phyloP scores from a whole-genome alignment of 2,888 invertebrate genomes.

The Steromphala cineraria region DNA sequence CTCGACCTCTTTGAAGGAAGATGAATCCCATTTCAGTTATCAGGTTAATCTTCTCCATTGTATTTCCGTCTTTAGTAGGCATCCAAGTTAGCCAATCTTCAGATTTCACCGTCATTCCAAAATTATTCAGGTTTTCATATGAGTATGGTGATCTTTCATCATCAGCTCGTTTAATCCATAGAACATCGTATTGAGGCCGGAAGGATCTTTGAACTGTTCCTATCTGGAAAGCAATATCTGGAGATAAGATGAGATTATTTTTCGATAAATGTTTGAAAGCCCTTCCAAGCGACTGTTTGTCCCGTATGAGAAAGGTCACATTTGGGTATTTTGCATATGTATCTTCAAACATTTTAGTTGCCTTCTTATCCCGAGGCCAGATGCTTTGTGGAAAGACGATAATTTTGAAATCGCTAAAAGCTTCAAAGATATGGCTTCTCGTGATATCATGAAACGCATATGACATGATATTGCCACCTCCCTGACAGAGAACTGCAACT shows the following conservation, averaged over 20 bases:
- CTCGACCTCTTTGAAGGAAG: slow-evolving; percentile 42
- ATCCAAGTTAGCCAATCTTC: slow-evolving; percentile 32
- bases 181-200: neutral
- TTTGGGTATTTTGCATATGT: slow-evolving; percentile 10
- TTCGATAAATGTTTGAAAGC: neutral
- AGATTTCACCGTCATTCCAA: slow-evolving; percentile 15
- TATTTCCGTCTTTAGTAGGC: slow-evolving; percentile 20
- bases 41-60: slow-evolving; percentile 34
- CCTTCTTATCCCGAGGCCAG: neutral
- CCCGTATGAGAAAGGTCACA: slow-evolving; percentile 16
- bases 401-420: slow-evolving; percentile 8
- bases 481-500: slow-evolving; percentile 5
- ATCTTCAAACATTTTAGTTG: neutral
- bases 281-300: slow-evolving; percentile 11
- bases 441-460: neutral
- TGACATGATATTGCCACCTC: slow-evolving; percentile 20
- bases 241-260: slow-evolving; percentile 17
- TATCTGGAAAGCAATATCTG: slow-evolving; percentile 34
- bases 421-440: neutral
- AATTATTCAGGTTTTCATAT: slow-evolving; percentile 1
- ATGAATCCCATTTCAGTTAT: slow-evolving; percentile 32
- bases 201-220: neutral
- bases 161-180: slow-evolving; percentile 6
- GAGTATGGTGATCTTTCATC: slow-evolving; percentile 26
- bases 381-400: slow-evolving; percentile 24